Conservation (phyloP, 2,113 vertebrate genomes). For the Toxotes jaculatrix region DNA sequence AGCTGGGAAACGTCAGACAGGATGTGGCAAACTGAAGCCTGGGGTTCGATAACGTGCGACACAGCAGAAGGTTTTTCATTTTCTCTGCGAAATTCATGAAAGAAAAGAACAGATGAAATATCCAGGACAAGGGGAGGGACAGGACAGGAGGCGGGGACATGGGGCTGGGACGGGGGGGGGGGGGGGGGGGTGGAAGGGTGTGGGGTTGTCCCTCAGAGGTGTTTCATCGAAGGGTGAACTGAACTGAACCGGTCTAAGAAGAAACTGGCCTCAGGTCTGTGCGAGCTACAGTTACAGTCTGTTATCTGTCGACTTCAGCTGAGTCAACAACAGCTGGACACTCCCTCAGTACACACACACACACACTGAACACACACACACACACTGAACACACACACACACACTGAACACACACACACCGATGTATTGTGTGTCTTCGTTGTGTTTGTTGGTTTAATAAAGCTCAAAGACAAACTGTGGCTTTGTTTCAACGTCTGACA, state of each 20-base stretch:
- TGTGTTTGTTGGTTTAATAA: too few relatives aligned
- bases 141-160: too few relatives aligned
- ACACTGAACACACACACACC: background rate
- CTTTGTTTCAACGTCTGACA: too few relatives aligned
- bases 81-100: too few relatives aligned
- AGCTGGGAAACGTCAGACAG: background rate
- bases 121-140: too few relatives aligned
- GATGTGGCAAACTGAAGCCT: background rate
- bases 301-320: slow-evolving; percentile 23
- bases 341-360: slow-evolving; percentile 35
- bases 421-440: too few relatives aligned
- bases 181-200: too few relatives aligned
- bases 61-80: too few relatives aligned
- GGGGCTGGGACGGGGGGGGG: too few relatives aligned
- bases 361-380: background rate
- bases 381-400: slow-evolving; percentile 8
- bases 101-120: too few relatives aligned
- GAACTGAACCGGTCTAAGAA: background rate
- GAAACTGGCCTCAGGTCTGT: background rate
- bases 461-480: too few relatives aligned
- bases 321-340: slow-evolving; percentile 50
- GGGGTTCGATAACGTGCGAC: background rate
- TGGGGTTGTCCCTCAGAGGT: too few relatives aligned
- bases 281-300: slow-evolving; percentile 26
- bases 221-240: background rate